A percentile compares a stretch with the other conserved stretches of the same genome.
Evolutionary conservation across 1,140 invertebrate species (phyloP).

Genomic region (Pachyrhynchus sulphureomaculatus): DNA sequence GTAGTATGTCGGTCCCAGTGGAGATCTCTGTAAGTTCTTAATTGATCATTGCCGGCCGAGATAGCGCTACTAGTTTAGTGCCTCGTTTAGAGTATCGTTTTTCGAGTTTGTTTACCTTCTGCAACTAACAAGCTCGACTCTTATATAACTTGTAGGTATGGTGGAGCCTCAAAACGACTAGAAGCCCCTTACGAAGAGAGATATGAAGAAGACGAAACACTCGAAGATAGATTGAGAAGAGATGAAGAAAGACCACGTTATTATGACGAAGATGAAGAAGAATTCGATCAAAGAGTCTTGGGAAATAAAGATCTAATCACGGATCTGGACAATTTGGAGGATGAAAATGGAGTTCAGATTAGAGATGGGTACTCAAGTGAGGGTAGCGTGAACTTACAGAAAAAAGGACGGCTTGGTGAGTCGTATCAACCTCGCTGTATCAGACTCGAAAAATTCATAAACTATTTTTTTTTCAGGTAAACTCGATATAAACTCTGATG

Average conservation of each 20-base stretch:
- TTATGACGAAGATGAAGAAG: constrained; percentile 14
- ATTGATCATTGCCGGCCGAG: too few relatives aligned
- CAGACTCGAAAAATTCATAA: too few relatives aligned
- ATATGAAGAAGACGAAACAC: neutral
- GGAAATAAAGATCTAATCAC: constrained; percentile 15
- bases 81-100: too few relatives aligned
- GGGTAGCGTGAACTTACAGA: constrained; percentile 11
- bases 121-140: too few relatives aligned
- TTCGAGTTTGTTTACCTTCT: too few relatives aligned
- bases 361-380: constrained; percentile 20
- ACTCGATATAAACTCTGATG: constrained; percentile 75
- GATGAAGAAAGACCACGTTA: constrained; percentile 14
- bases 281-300: neutral
- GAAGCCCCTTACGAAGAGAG: too few relatives aligned
- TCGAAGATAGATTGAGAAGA: constrained; percentile 17
- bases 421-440: too few relatives aligned
- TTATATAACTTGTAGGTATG: too few relatives aligned
- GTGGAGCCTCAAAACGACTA: too few relatives aligned
- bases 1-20: too few relatives aligned
- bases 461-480: constrained; percentile 64
- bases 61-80: too few relatives aligned
- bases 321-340: constrained; percentile 27
- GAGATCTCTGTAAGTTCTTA: too few relatives aligned
- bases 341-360: neutral
- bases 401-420: constrained; percentile 11